Percentiles rank a stretch among this genome's conserved stretches.
Conservation (phyloP, 2,113 vertebrate genomes). For the Hiodon tergisus region DNA sequence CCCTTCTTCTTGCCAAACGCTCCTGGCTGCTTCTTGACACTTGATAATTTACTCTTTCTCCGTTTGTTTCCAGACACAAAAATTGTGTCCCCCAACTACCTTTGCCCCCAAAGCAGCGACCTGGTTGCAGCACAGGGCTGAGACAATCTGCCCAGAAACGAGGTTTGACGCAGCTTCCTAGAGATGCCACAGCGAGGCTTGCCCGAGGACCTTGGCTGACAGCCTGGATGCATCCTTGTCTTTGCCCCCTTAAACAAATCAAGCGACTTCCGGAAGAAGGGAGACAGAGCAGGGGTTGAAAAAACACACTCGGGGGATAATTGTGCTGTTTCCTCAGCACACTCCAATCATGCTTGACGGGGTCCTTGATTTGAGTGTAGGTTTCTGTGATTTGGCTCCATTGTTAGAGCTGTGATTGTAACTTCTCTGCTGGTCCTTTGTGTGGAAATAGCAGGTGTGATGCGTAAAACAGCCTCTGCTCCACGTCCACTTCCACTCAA, state of each 20-base stretch:
- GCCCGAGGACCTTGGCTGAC: background rate
- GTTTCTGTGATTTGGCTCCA: conserved; percentile 36
- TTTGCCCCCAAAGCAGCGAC: background rate
- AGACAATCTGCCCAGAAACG: background rate
- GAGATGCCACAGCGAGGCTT: background rate
- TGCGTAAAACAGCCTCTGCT: background rate
- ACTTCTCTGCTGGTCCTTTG: conserved; percentile 1
- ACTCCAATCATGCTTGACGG: conserved; percentile 40
- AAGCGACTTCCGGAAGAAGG: conserved; percentile 9
- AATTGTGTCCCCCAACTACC: background rate
- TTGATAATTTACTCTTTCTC: background rate
- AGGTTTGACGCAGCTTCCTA: background rate
- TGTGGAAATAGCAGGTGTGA: conserved; percentile 6
- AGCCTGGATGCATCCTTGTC: conserved; percentile 19
- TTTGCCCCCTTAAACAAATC: conserved; percentile 28
- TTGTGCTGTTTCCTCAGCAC: conserved; percentile 15
- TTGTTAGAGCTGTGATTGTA: conserved; percentile 23
- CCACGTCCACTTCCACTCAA: background rate
- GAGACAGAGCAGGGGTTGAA: conserved; percentile 4
- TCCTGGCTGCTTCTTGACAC: background rate
- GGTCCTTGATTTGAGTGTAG: conserved; percentile 35
- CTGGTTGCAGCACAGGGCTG: too few species aligned
- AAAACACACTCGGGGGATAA: conserved; percentile 32
- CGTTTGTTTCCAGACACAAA: background rate
- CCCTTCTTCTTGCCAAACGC: background rate